These are phyloP conservation scores for Numenius arquata DNA, from an alignment of 2,113 vertebrate genomes.

Conservation along the genomic window DNA sequence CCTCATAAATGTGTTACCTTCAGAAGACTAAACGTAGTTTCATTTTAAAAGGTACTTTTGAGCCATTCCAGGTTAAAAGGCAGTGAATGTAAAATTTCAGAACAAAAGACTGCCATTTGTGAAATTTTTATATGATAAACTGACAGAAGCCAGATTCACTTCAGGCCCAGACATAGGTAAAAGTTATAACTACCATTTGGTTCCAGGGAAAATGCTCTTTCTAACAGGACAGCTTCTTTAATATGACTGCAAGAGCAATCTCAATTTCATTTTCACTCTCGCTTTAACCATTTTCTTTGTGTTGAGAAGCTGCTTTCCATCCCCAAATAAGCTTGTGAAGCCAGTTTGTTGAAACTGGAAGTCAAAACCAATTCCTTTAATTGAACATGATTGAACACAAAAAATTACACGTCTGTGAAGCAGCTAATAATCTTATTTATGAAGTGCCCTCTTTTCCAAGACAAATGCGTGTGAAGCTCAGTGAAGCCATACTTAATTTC, in stretches of 20 bases:
- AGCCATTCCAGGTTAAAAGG: not conserved
- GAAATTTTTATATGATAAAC: not conserved
- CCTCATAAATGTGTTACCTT: not conserved
- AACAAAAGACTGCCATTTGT: not conserved
- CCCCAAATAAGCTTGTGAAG: not conserved
- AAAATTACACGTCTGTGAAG: not conserved
- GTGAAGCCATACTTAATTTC: not conserved
- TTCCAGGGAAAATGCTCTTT: not conserved
- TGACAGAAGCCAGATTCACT: not conserved
- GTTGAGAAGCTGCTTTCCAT: not conserved
- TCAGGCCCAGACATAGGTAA: not conserved
- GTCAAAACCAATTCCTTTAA: not conserved
- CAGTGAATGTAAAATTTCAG: not conserved
- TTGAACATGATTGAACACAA: not conserved
- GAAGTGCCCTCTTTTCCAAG: not conserved
- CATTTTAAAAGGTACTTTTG: not conserved
- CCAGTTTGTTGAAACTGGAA: not conserved
- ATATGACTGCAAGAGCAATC: not conserved
- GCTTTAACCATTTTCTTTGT: not conserved
- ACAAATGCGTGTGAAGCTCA: not conserved
- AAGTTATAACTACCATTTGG: not conserved
- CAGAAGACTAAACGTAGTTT: accelerated
- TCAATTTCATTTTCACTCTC: not conserved
- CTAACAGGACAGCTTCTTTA: not conserved
- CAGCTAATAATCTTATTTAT: not conserved